phyloP scores from a whole-genome alignment of 2,113 vertebrate genomes.

The Tachysurus vachellii region DNA sequence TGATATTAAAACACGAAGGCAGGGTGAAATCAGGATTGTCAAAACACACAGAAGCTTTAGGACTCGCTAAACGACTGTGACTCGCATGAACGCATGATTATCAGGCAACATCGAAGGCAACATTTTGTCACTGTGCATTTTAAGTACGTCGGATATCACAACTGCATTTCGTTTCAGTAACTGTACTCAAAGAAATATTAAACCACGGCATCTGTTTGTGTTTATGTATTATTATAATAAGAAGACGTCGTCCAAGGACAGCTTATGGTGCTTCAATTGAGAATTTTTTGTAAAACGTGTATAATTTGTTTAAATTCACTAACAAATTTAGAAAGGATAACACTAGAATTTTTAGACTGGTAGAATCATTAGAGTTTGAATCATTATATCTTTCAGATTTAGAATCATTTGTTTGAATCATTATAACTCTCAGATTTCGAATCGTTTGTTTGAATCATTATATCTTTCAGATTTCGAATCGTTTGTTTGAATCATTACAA shows the following conservation, averaged over 20 bases:
- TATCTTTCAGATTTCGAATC: background rate
- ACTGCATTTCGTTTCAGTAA: background rate
- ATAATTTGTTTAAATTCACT: background rate
- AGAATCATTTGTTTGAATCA: background rate
- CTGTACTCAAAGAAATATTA: background rate
- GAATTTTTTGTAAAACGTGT: background rate
- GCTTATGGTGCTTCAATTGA: background rate
- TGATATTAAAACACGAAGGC: background rate
- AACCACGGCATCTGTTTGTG: background rate
- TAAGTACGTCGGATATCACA: background rate
- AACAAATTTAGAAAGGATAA: background rate
- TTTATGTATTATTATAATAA: background rate
- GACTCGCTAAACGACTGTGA: background rate
- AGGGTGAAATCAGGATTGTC: conserved; percentile 23
- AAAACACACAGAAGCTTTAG: conserved; percentile 5
- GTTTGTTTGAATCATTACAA: background rate
- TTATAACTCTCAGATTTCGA: background rate
- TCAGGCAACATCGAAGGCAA: background rate
- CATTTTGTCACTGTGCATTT: background rate
- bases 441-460: background rate
- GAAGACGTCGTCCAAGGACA: background rate
- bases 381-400: background rate
- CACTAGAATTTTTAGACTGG: background rate
- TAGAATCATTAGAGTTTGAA: background rate
- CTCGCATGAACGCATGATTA: background rate